Evolutionary conservation across 2,113 vertebrate genomes (phyloP), one percentile per base, ranked within the genome.

Genomic region (Lophius piscatorius): DNA sequence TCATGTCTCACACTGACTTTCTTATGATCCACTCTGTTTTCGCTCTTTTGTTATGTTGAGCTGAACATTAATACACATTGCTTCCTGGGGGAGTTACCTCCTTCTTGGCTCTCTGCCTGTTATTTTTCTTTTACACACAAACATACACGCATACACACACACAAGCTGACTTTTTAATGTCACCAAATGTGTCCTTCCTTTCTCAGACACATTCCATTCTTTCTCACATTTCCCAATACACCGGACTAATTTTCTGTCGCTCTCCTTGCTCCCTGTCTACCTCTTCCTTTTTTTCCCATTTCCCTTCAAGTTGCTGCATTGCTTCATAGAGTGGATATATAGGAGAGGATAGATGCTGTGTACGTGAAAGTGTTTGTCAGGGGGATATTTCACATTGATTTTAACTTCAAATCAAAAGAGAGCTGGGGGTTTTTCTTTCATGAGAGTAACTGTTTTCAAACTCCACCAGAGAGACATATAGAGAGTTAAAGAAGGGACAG

Each of bases 401-500:
- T 82, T 80, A 67, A 78, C 85, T 87, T 56, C 13, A 1, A 39
- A 63, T 77, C 69, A 81, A 80, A 84, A 63, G 60, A 44, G 46
- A 70, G 68, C 65, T 35, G 56, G n/a, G 38, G 29, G 66, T 52
- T 70, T 77, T 62, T 41, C 51, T 61, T 72, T 72, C 65, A 78
- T 54, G 54, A 64, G 65, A 17, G 56, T 74, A 55, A 62, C 31
- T 1, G 67, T 83, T 78, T 76, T 33, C 18, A 52, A 73, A 64
- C 76, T 80, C 78, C 74, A n/a, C n/a, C 74, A 48, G 66, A 12
- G 55, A 78, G 62, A 31, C 29, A 54, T 56, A 58, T 8, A 50
- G 38, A 42, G 13, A 18, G 42, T 55, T 3, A 44, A 40, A 78
- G 18, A 44, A 38, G 21, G 54, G 16, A 17, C 18, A 42, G 61